Conservation (phyloP, 2,888 invertebrate species). For the Aphelenchoides bicaudatus region DNA sequence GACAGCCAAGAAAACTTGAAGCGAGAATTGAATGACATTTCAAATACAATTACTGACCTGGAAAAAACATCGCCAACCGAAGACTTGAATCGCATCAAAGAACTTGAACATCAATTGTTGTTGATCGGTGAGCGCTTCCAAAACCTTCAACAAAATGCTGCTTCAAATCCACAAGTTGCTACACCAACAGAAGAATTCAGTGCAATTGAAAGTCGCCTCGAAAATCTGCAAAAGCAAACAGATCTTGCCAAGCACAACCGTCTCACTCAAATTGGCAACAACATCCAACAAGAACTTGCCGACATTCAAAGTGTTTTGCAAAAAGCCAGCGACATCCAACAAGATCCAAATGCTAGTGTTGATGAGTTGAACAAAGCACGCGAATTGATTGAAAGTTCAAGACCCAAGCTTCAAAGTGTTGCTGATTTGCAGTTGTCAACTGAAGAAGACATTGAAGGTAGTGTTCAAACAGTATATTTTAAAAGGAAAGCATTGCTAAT, state of each 20-base stretch:
- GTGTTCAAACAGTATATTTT: not conserved
- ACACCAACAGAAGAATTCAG: not conserved
- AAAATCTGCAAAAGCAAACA: not conserved
- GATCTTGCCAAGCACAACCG: not conserved
- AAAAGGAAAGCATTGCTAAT: not conserved
- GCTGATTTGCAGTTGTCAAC: no score
- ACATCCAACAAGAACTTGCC: no score
- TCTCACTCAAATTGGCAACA: not conserved
- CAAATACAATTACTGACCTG: no score
- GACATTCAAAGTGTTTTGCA: not conserved
- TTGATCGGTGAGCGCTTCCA: not conserved
- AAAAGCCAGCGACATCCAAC: not conserved
- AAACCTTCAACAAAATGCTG: not conserved
- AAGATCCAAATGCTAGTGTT: slow-evolving; percentile 7
- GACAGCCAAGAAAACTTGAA: no score
- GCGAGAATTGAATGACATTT: no score
- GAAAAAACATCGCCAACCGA: not conserved
- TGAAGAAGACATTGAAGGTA: no score
- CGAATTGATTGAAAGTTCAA: not conserved
- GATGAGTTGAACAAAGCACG: slow-evolving; percentile 14
- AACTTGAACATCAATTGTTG: not conserved
- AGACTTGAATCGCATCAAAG: not conserved
- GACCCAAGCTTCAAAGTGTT: not conserved
- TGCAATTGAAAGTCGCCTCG: not conserved
- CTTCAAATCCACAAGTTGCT: no score